Conservation (phyloP, 2,888 invertebrate species). For the Amphiduros pacificus region DNA sequence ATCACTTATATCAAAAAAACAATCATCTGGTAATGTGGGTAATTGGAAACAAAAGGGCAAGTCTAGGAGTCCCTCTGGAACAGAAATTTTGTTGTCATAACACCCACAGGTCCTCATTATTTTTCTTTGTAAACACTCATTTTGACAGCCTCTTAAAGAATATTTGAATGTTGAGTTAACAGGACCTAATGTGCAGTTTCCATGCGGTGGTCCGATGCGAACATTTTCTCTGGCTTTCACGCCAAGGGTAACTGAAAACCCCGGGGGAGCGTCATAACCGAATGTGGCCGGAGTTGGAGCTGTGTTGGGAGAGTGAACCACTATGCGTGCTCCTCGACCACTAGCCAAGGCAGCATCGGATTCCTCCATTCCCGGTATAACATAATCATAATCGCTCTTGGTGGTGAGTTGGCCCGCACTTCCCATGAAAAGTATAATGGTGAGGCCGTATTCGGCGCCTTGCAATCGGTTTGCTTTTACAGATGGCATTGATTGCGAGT, state of each 20-base stretch:
- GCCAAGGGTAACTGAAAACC: conserved; percentile 33
- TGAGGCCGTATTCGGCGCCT: conserved; percentile 35
- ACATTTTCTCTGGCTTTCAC: conserved; percentile 34
- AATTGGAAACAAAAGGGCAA: conserved; percentile 30
- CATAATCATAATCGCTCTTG: conserved; percentile 4
- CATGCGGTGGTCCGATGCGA: conserved; percentile 31
- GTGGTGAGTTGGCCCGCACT: conserved; percentile 31
- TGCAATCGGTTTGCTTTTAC: conserved; percentile 25
- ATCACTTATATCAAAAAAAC: conserved; percentile 6
- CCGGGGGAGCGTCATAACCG: conserved; percentile 34
- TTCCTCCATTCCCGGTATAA: conserved; percentile 23
- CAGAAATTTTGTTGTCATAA: conserved; percentile 29
- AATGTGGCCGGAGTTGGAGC: conserved; percentile 31
- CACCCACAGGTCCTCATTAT: conserved; percentile 33
- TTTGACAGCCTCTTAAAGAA: conserved; percentile 34
- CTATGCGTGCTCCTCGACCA: conserved; percentile 32
- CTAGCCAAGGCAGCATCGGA: conserved; percentile 32
- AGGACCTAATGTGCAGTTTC: conserved; percentile 28
- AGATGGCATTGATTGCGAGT: conserved; percentile 23
- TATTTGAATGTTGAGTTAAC: conserved; percentile 21
- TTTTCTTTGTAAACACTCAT: conserved; percentile 32
- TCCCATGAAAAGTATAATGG: conserved; percentile 32
- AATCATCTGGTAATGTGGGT: conserved; percentile 17
- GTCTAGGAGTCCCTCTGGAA: neutral
- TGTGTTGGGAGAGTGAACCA: conserved; percentile 34